These are phyloP conservation scores for Thalassarche chlororhynchos DNA, from an alignment of 2,113 vertebrate genomes.

Conservation along the genomic window DNA sequence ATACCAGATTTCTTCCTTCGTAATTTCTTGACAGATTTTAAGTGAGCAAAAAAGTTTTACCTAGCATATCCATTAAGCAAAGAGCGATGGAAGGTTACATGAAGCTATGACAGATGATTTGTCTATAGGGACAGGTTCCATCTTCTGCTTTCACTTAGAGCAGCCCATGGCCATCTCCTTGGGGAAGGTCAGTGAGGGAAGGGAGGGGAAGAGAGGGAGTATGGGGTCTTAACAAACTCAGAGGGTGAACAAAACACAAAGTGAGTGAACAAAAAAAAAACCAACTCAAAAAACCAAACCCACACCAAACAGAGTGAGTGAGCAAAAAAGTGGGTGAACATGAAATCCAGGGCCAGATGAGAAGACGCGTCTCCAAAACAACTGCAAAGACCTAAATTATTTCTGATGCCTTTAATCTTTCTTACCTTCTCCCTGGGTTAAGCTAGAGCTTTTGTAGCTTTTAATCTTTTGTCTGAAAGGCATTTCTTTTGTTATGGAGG, in stretches of 20 bases:
- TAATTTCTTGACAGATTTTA: neutral
- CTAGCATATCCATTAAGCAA: neutral
- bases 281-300: neutral
- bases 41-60: neutral
- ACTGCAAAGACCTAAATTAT: neutral
- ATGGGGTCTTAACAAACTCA: neutral
- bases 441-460: neutral
- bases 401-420: neutral
- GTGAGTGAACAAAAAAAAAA: neutral
- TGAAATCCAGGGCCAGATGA: neutral
- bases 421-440: neutral
- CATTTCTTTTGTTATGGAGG: neutral
- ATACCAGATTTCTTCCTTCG: neutral
- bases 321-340: neutral
- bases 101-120: neutral
- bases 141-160: neutral
- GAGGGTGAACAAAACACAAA: neutral
- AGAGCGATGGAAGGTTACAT: neutral
- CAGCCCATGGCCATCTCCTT: neutral
- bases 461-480: neutral
- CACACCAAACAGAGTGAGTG: neutral
- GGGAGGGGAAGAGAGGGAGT: neutral
- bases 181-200: neutral
- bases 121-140: neutral
- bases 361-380: neutral